These are phyloP conservation scores for Trigoniulus corallinus DNA, from an alignment of 1,140 invertebrate genomes.

Conservation along the genomic window DNA sequence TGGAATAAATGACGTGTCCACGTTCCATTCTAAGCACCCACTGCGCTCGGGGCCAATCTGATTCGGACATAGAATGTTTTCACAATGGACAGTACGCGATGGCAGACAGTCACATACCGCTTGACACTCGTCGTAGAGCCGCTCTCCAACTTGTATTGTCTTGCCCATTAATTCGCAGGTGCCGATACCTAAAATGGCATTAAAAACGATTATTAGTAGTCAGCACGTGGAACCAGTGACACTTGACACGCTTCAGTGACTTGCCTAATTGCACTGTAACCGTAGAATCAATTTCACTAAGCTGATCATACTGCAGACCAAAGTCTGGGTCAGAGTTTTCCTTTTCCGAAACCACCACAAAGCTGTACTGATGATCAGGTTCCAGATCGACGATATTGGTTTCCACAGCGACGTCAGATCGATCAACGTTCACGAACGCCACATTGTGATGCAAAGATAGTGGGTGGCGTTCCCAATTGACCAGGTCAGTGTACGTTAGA, in stretches of 20 bases:
- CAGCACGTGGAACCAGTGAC: neutral
- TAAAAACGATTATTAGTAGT: neutral
- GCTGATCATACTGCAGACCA: neutral
- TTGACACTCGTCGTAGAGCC: conserved; percentile 1
- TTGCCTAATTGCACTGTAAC: neutral
- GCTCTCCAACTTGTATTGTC: neutral
- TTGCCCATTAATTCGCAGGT: neutral
- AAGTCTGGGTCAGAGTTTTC: neutral
- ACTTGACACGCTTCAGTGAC: too few species aligned
- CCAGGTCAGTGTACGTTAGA: neutral
- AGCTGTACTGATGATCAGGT: neutral
- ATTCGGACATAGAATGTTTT: conserved; percentile 14
- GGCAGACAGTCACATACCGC: neutral
- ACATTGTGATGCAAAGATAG: neutral
- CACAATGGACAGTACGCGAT: neutral
- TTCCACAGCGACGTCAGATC: neutral
- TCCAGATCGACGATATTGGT: neutral
- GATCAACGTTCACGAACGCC: neutral
- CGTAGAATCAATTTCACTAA: neutral
- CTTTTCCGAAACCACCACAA: neutral
- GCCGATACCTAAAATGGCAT: neutral
- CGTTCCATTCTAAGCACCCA: conserved; percentile 67
- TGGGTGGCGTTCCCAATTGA: neutral
- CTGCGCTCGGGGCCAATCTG: conserved; percentile 34
- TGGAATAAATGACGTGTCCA: conserved; percentile 49